Evolutionary conservation across 2,888 invertebrate species (phyloP), one percentile per base, ranked within the genome.

Genomic region (Cosmopolites sordidus): DNA sequence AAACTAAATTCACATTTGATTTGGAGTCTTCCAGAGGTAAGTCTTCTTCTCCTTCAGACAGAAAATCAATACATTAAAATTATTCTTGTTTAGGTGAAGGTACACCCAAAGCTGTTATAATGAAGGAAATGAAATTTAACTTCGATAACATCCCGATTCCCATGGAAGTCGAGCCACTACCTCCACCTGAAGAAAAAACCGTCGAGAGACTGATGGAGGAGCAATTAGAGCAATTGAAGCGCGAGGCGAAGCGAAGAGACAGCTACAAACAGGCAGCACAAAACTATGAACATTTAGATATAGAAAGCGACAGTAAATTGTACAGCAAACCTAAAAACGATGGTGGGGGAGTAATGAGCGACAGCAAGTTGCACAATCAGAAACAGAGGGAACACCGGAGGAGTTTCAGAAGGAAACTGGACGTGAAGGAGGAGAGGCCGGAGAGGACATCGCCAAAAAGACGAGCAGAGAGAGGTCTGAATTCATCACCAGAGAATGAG

Each of bases 251-350:
- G 18, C 58, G 74, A 18, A 58, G 73, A 17, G 72, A 73, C 49
- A 73, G 73, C 53, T 73, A 74, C 58, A 73, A 70, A 56, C 71
- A 68, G 6, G 70, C 69, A 1, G 70, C 69, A 14, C 66, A 71
- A 60, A 73, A 71, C 54, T 70, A 63, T 16, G 72, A 73, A 60
- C 69, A 67, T 44, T 68, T 73, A 17, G 71, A 58, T 46, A 56
- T 58, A 16, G 58, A 58, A 43, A 58, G 58, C 40, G 56, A 58
- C 22, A 58, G 56, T 27, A 58, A 58, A 27, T 33, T 56, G 1
- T 58, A 56, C 33, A 49, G 39, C 22, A 48, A 37, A n/a, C 18
- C 48, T 4, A 53, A 39, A 14, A 48, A 43, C 29, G 16, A 16
- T 16, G 33, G 43, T 16, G 58, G 55, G n/a, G 57, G 54, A 6